Conservation (phyloP, 2,888 invertebrate genomes). For the Nomada flava region DNA sequence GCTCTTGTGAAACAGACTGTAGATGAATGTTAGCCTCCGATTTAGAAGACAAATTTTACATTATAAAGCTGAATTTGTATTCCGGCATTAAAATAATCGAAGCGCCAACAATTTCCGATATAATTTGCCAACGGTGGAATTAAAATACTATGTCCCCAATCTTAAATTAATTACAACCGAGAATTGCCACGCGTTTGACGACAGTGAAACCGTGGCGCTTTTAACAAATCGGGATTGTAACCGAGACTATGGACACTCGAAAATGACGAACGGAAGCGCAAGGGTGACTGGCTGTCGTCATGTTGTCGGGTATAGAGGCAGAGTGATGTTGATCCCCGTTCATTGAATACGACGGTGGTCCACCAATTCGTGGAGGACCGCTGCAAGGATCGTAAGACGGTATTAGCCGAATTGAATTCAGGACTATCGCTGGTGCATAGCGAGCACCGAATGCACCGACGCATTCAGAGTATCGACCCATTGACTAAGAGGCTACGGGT, state of each 20-base stretch:
- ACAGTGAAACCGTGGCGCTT: no score
- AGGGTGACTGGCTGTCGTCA: slow-evolving; percentile 10
- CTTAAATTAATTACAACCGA: no score
- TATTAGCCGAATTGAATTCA: slow-evolving; percentile 46
- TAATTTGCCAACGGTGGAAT: no score
- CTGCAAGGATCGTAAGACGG: slow-evolving; percentile 33
- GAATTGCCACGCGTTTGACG: no score
- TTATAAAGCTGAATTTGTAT: no score
- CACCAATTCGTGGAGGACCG: slow-evolving; percentile 12
- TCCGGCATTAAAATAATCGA: no score
- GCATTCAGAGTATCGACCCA: slow-evolving; percentile 43
- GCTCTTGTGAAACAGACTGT: no score
- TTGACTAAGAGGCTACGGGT: slow-evolving; percentile 49
- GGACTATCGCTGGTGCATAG: slow-evolving; percentile 29
- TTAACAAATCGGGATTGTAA: not conserved
- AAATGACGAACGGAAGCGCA: not conserved
- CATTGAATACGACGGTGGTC: slow-evolving; percentile 26
- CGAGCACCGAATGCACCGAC: slow-evolving; percentile 23
- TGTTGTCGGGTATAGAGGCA: slow-evolving; percentile 11
- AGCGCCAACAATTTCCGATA: no score
- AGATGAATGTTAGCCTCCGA: no score
- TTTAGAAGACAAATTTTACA: no score
- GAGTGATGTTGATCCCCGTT: slow-evolving; percentile 14
- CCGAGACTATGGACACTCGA: not conserved
- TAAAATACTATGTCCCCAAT: no score